Percentiles rank a stretch among this genome's conserved stretches.
These are phyloP conservation scores for Xenopus laevis DNA, from an alignment of 2,113 vertebrate genomes.

Conservation along the genomic window DNA sequence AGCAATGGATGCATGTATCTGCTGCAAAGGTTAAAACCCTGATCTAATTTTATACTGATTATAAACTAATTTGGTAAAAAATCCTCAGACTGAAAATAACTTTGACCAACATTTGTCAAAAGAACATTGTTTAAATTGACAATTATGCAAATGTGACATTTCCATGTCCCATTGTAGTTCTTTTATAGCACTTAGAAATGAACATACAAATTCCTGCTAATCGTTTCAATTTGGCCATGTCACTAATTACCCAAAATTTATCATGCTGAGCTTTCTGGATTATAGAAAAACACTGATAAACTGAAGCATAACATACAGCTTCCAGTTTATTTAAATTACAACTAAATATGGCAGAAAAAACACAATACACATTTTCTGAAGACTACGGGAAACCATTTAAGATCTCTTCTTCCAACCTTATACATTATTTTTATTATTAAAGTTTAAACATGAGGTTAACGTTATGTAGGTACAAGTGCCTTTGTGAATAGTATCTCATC, in stretches of 20 bases:
- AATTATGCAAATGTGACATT: constrained; percentile 66
- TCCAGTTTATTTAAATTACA: neutral
- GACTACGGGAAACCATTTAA: no score
- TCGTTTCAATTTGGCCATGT: constrained; percentile 48
- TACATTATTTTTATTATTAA: no score
- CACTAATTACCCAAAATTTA: constrained; percentile 25
- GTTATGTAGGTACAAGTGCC: no score
- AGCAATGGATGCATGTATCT: neutral
- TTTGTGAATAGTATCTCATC: no score
- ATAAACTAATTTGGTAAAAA: constrained; percentile 46
- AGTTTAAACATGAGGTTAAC: no score
- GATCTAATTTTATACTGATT: constrained; percentile 48
- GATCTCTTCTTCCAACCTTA: no score
- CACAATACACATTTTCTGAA: neutral
- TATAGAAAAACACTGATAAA: neutral
- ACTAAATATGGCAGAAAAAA: neutral
- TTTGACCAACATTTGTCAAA: constrained; percentile 53
- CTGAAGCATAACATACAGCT: neutral
- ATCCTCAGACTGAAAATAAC: constrained; percentile 57
- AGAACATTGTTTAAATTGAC: constrained; percentile 59
- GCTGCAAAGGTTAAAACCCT: constrained; percentile 35
- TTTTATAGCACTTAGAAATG: constrained; percentile 50
- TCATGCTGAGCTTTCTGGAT: neutral
- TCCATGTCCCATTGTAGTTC: constrained; percentile 47
- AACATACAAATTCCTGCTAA: constrained; percentile 47